Conservation (phyloP, 2,113 vertebrate genomes). For the Corythoichthys haematopterus region DNA sequence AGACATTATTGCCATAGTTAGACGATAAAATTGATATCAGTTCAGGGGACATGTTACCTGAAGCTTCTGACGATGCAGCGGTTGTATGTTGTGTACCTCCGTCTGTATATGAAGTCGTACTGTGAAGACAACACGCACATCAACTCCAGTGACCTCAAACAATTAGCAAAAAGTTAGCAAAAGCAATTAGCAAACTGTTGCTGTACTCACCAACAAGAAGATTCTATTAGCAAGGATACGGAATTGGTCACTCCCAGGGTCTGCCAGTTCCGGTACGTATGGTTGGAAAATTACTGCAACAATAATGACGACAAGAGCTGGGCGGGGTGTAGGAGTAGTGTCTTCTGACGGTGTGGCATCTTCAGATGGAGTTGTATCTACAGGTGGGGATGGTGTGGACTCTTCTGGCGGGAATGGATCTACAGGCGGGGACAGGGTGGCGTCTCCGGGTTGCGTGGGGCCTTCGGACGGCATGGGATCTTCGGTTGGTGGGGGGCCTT, state of each 20-base stretch:
- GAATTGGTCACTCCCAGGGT: neutral
- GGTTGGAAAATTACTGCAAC: neutral
- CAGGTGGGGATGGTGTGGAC: no score
- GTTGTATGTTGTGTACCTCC: rapidly evolving
- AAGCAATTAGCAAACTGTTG: neutral
- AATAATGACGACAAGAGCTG: neutral
- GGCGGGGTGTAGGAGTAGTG: rapidly evolving
- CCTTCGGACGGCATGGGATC: no score
- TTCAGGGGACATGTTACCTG: conserved; percentile 9
- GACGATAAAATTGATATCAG: neutral
- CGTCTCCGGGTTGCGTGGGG: no score
- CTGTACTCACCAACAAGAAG: conserved; percentile 1
- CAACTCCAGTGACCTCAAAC: neutral
- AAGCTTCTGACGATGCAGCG: neutral
- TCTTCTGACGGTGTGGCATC: no score
- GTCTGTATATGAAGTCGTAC: conserved; percentile 1
- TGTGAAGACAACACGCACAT: neutral
- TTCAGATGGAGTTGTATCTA: neutral
- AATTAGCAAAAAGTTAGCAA: neutral
- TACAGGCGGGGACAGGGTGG: no score
- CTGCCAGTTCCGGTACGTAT: neutral
- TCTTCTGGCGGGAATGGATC: no score
- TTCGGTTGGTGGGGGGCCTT: no score
- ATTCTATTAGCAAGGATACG: neutral
- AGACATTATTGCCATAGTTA: neutral